Conservation (phyloP, 1,140 invertebrate species). For the Belonocnema kinseyi region DNA sequence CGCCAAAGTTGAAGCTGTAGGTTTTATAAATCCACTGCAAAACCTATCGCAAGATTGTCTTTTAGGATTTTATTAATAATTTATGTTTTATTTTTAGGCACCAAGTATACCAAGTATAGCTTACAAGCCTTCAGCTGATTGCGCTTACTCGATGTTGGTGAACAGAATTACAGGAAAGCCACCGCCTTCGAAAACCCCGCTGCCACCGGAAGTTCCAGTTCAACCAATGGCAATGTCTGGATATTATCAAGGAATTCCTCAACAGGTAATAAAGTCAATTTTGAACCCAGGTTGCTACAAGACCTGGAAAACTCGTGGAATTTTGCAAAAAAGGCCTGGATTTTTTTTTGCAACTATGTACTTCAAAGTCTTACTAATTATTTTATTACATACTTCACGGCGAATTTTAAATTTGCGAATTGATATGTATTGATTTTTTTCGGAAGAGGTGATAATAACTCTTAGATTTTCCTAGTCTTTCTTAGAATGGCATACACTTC, state of each 20-base stretch:
- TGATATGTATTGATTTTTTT: too few relatives aligned
- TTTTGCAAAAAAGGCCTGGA: too few relatives aligned
- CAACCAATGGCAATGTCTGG: slow-evolving; percentile 58
- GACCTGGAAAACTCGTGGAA: too few relatives aligned
- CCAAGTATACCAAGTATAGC: slow-evolving; percentile 82
- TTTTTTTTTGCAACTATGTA: background rate
- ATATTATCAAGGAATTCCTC: slow-evolving; percentile 65
- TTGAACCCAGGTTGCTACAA: background rate
- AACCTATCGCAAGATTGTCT: slow-evolving; percentile 11
- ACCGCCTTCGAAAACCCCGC: slow-evolving; percentile 67
- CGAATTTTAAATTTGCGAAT: too few relatives aligned
- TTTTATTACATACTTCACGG: too few relatives aligned
- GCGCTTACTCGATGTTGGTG: slow-evolving; percentile 89
- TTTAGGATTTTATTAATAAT: slow-evolving; percentile 30
- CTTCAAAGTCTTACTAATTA: too few relatives aligned
- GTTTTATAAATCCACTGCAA: slow-evolving; percentile 57
- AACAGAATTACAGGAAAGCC: slow-evolving; percentile 87
- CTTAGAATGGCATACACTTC: too few relatives aligned
- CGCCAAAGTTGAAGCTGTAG: slow-evolving; percentile 78
- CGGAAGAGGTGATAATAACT: too few relatives aligned
- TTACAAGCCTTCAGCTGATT: slow-evolving; percentile 88
- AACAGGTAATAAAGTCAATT: slow-evolving; percentile 41
- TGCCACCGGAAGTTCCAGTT: slow-evolving; percentile 51
- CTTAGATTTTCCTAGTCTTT: too few relatives aligned
- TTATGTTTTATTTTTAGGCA: slow-evolving; percentile 71